phyloP scores from a whole-genome alignment of 2,113 vertebrate genomes.

The Heptranchias perlo region DNA sequence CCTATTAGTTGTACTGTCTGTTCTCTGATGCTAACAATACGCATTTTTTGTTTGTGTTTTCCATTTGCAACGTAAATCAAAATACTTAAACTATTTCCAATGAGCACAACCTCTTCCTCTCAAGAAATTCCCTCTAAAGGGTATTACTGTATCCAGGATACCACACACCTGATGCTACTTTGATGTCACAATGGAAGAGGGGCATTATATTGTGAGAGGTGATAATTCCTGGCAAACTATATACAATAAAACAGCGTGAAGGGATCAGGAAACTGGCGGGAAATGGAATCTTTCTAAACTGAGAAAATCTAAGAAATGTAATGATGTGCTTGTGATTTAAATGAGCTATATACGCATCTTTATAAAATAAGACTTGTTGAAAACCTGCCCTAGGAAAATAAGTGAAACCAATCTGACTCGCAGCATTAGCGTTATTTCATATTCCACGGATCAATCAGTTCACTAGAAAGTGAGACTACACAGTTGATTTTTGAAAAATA shows the following conservation, averaged over 20 bases:
- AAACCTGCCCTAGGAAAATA: not conserved
- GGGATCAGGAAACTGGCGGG: not conserved
- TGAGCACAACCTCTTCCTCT: not conserved
- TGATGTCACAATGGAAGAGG: not conserved
- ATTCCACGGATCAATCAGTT: not conserved
- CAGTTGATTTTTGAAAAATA: not conserved
- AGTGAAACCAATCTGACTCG: not conserved
- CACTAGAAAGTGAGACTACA: not conserved
- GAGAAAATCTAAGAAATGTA: not conserved
- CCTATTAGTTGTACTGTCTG: not conserved
- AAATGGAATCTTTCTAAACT: not conserved
- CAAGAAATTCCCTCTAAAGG: not conserved
- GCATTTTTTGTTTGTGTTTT: not conserved
- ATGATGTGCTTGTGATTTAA: not conserved
- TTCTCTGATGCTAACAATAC: not conserved
- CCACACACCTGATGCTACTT: not conserved
- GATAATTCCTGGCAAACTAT: not conserved
- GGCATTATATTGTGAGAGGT: not conserved
- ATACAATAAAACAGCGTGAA: not conserved
- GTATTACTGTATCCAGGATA: not conserved
- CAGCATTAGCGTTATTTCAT: not conserved
- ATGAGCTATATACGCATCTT: not conserved
- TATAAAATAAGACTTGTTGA: not conserved
- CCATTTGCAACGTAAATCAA: not conserved
- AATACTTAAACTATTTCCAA: not conserved